Base-by-base conservation (phyloP, 2,888 invertebrate genomes). In the Lottia gigantea region DNA sequence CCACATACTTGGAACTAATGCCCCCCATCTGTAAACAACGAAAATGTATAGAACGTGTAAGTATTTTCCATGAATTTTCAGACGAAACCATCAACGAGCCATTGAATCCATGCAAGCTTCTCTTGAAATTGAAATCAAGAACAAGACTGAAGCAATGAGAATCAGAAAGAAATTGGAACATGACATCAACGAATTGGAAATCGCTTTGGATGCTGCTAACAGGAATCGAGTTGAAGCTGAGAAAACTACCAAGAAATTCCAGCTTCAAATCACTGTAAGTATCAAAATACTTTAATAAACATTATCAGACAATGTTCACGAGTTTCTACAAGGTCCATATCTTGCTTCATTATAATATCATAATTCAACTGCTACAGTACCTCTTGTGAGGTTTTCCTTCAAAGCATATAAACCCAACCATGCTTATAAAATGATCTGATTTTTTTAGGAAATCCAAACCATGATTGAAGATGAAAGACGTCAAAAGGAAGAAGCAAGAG, bases 151-250 rank as follows among this genome's bases (percentile, higher is more conserved):
- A 93, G 97, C 97, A 82, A 93, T 98, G 86, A 95, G 97, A 92
- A 95, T 97, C 95, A 98, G 98, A 95, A 98, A 98, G 95, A 98
- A 98, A 92, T 93, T 98, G 89, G 98, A 98, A 91, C 95, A 95
- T 85, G 98, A 98, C 92, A 98, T 98, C 92, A 98, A 97, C 90
- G 98, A 98, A 91, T 93, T 98, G 79, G 98, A 98, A 90, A 97
- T 98, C 86, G 97, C 97, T 87, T 92, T 98, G 90, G 98, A 98
- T 91, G 97, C 97, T 90, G 96, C 97, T 89, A 98, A 98, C 93
- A 96, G 97, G 92, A 95, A 96, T 87, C 96, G 97, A 89, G 96
- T 96, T 86, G 97, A 97, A 90, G 95, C 96, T 86, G 97, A 98
- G 91, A 98, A 97, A 95, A 97, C 96, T 92, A 96, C 97, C 91